Base-by-base conservation (phyloP, 2,797 vertebrate genomes). In the Darevskia nairensis region DNA sequence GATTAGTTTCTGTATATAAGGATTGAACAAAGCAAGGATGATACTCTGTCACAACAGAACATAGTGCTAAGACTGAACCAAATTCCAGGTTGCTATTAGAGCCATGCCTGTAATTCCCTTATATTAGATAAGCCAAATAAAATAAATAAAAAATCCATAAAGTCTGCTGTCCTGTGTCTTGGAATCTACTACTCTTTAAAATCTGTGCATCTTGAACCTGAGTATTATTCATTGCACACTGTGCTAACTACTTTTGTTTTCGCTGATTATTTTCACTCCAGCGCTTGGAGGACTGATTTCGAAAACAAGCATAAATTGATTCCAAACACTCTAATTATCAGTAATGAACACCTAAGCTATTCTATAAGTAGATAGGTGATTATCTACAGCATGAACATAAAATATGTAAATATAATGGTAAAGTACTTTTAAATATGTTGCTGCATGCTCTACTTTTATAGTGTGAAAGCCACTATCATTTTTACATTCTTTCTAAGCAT, bases 261-360 rank as follows among this genome's bases (percentile, higher is more conserved):
- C 89, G 90, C 77, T 46, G 32, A 95, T 88, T 93, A 95, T 84
- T 95, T 95, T 93, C 93, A 96, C 90, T 92, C 88, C 86, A 59
- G 85, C 72, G 87, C 88, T 90, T 85, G 93, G 81, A 93, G 85
- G 87, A 91, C 88, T 90, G 89, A 93, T 93, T 93, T 76, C 78
- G 91, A 96, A 96, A 91, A 91, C 90, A 94, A 94, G 93, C 89
- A 92, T 9, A 94, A 92, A 90, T 88, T 91, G 93, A 93, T 91
- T 95, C 91, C 94, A 94, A 95, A 95, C 90, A 93, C 93, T 85
- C 92, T 94, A 95, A 91, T 89, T 93, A 95, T 92, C 91, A 87
- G 90, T 94, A 94, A 95, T 93, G 90, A 96, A 94, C 95, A 96
- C 91, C 90, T 91, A 94, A 93, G 92, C 91, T 90, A 92, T 87